Base-by-base conservation (phyloP, 2,888 invertebrate species). In the Dendrolimus pini region DNA sequence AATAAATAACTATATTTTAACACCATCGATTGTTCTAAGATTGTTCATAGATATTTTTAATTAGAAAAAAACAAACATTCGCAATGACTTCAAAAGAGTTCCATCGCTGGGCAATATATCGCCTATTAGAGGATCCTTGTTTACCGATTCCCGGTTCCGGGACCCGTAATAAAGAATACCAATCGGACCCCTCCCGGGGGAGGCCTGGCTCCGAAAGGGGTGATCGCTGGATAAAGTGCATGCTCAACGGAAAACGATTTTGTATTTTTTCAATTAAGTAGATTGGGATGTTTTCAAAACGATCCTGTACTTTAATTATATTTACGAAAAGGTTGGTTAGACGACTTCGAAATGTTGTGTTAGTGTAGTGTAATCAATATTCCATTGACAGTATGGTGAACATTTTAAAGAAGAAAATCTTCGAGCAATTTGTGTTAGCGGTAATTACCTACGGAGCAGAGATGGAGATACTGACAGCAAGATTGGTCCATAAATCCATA, bases 91-190 rank as follows among this genome's bases (percentile, higher is more conserved):
- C 62, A 55, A 53, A 52, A 53, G 60, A 55, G 58, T 55, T 58
- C 55, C 63, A 59, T 57, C 65, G 58, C 62, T 61, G 18, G 18
- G 65, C 61, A 75, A 81, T 81, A 82, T 82, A 75, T 80, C 72
- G 70, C 73, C 78, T 80, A 77, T 82, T 80, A 81, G 66, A 61
- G 66, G 70, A 70, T 68, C 75, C 75, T 47, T 47, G 10, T 47
- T 47, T 47, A 47, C 47, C 47, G 47, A 47, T 47, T 47, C 60
- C 58, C 70, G 71, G 69, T 62, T 66, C 67, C 18, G 66, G 65
- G 61, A 69, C 68, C 72, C 75, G 75, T 77, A 80, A 81, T 81
- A 83, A 82, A 83, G 83, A 81, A 85, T 84, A 77, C 79, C 80
- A 77, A 77, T 75, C 75, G 69, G 68, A 68, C 69, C 55, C 60